These are phyloP conservation scores for Psittacula derbiana DNA, from an alignment of 2,797 vertebrate species.

Conservation along the genomic window DNA sequence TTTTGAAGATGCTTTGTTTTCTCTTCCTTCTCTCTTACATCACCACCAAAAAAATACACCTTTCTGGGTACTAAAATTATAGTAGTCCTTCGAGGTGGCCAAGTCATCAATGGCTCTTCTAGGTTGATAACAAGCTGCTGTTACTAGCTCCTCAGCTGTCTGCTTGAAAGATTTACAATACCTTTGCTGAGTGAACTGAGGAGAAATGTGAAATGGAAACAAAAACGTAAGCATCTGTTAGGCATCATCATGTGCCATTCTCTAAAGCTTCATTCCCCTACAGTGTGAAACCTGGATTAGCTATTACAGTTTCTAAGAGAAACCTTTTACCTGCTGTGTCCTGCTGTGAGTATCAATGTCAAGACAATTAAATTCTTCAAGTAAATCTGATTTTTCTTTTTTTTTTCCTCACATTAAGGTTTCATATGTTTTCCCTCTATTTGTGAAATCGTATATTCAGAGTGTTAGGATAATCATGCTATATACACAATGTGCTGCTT, in stretches of 20 bases:
- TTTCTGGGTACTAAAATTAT: background rate
- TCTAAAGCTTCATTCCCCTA: background rate
- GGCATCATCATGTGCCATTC: background rate
- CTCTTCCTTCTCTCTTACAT: background rate
- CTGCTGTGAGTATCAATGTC: background rate
- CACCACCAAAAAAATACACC: background rate
- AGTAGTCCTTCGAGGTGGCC: background rate
- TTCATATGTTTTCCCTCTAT: background rate
- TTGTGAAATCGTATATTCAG: background rate
- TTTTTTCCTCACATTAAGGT: background rate
- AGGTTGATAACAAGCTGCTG: background rate
- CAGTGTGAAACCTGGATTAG: background rate
- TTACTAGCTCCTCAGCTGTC: background rate
- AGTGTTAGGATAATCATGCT: background rate
- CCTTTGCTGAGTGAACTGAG: background rate
- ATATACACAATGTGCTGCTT: rapidly evolving
- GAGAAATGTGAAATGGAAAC: background rate
- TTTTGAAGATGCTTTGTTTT: background rate
- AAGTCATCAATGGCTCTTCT: background rate
- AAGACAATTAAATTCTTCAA: background rate
- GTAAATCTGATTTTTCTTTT: background rate
- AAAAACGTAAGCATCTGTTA: background rate
- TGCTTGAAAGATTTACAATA: background rate
- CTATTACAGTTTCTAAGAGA: background rate
- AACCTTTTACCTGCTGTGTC: background rate